Evolutionary conservation across 2,113 vertebrate species (phyloP), one percentile per base, ranked within the genome.

Genomic region (Thunnus thynnus): DNA sequence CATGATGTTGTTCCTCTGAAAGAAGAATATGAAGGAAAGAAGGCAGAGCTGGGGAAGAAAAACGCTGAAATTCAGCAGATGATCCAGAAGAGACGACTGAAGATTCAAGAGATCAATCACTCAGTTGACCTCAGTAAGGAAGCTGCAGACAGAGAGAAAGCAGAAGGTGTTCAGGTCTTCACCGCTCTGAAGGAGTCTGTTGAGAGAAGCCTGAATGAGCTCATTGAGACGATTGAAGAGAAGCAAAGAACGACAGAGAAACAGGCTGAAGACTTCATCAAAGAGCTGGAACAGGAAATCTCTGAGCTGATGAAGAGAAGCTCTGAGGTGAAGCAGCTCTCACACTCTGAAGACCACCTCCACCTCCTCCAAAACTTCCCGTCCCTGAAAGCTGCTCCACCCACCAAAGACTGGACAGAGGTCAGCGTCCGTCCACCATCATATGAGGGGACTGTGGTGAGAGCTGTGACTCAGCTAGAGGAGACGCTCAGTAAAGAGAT

Each of bases 301-400:
- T 65, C n/a, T 5, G 62, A 47, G n/a, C 62, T 65, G 41, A 14
- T 16, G 20, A 65, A 46, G 44, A 20, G 20, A 20, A 20, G 20
- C 13, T 7, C 62, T n/a, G 64, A 67, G 47, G 20, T 32, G 25
- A 25, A 67, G 47, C 25, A 30, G 22, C 64, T 67, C 47, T 67
- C 46, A 17, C 64, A 6, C 47, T 67, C 64, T 50, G 48, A 67
- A 30, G 64, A 67, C 64, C 48, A 50, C 64, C 64, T 67, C 64
- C 64, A 67, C 47, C 27, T 67, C 64, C 48, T 67, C 22, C 20
- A 41, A 25, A 46, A 36, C 36, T 41, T 41, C 36, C 36, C 8
- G 36, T 41, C 36, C 36, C 7, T 7, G 7, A 41, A 8, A 41
- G 25, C 36, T 46, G 14, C 25, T 25, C 8, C 16, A 25, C 18